A percentile compares a stretch with the other conserved stretches of the same genome.
Evolutionary conservation across 2,888 invertebrate genomes (phyloP).

Genomic region (Trachelus stipa): DNA sequence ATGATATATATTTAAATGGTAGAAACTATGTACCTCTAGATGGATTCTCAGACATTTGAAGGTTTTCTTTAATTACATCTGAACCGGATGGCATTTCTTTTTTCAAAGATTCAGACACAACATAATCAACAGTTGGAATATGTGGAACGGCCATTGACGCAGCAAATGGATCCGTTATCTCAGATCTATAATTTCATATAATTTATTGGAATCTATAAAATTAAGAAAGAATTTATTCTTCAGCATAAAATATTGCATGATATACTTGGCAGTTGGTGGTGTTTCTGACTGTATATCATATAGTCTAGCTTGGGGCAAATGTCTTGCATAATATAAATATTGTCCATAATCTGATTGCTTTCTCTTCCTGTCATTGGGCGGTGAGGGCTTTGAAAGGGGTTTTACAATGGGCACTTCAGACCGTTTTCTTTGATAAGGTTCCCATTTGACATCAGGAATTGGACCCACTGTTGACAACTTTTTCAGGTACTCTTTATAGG

Average conservation of each 20-base stretch:
- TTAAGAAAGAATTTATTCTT: background rate
- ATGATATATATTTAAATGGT: background rate
- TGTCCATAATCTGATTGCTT: constrained; percentile 21
- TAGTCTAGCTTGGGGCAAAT: constrained; percentile 12
- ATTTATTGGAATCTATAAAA: background rate
- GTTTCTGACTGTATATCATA: constrained; percentile 18
- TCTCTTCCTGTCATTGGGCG: constrained; percentile 18
- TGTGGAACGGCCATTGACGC: background rate
- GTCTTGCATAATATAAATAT: constrained; percentile 21
- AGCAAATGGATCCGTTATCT: background rate
- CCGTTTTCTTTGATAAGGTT: constrained; percentile 20
- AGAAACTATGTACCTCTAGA: background rate
- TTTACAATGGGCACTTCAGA: constrained; percentile 18
- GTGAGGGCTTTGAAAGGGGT: constrained; percentile 16
- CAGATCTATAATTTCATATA: background rate
- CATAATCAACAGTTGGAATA: background rate
- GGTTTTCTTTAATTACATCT: background rate
- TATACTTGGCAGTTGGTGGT: constrained; percentile 3
- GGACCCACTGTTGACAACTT: constrained; percentile 22
- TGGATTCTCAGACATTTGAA: background rate
- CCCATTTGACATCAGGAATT: constrained; percentile 17
- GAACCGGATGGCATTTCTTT: background rate
- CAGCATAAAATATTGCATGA: background rate
- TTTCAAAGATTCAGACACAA: background rate
- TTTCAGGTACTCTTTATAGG: constrained; percentile 17